Conservation (phyloP, 2,113 vertebrate genomes). For the Nothocercus nigrocapillus region DNA sequence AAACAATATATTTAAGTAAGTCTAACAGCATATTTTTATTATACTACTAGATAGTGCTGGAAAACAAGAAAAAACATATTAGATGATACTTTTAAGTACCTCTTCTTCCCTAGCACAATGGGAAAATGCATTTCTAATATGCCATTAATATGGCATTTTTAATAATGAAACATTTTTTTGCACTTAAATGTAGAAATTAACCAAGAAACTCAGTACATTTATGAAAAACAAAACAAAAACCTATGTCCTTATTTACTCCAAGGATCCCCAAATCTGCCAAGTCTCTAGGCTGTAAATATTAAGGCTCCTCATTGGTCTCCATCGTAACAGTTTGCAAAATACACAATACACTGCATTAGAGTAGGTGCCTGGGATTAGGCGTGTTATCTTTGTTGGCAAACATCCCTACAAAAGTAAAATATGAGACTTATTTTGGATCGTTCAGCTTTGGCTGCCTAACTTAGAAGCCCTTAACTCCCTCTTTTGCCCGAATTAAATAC, state of each 20-base stretch:
- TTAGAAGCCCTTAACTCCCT: neutral
- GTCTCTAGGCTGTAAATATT: neutral
- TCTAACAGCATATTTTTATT: constrained; percentile 79
- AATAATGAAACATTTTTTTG: neutral
- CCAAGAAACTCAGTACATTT: neutral
- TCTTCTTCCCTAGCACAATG: neutral
- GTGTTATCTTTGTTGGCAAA: neutral
- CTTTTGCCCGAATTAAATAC: neutral
- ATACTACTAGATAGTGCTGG: constrained; percentile 56
- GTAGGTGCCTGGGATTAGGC: neutral
- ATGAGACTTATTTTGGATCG: neutral
- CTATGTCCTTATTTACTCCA: neutral
- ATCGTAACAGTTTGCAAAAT: neutral
- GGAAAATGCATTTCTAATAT: neutral
- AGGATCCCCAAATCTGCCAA: rapidly evolving
- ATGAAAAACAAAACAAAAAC: neutral
- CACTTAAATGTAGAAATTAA: neutral
- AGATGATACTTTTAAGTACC: neutral
- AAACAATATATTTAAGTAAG: constrained; percentile 80
- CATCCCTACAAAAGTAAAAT: neutral
- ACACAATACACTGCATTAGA: neutral
- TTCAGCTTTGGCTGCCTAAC: neutral
- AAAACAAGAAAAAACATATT: neutral
- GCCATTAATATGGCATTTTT: neutral
- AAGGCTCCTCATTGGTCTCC: neutral